These are phyloP conservation scores for Ecdyonurus torrentis DNA, from an alignment of 2,888 invertebrate genomes.

Conservation along the genomic window DNA sequence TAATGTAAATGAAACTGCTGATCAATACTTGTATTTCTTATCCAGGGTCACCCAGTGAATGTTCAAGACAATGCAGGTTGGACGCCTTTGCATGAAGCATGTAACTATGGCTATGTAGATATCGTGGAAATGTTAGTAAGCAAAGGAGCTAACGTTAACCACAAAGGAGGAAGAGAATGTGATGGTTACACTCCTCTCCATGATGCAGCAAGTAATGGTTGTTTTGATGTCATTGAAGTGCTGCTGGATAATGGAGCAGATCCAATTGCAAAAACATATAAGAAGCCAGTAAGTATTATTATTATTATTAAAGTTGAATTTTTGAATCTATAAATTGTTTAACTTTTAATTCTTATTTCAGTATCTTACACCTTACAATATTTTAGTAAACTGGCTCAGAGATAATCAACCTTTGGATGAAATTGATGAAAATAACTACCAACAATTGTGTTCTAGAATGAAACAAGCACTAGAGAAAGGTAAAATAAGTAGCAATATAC, in stretches of 20 bases:
- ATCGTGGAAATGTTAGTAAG: slow-evolving; percentile 52
- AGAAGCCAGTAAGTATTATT: background rate
- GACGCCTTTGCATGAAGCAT: slow-evolving; percentile 80
- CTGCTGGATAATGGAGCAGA: background rate
- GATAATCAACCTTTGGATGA: background rate
- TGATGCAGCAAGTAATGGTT: background rate
- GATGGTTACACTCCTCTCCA: background rate
- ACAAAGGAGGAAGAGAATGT: background rate
- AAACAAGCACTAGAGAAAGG: background rate
- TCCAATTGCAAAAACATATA: background rate
- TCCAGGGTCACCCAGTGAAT: slow-evolving; percentile 24
- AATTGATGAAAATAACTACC: background rate
- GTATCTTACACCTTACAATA: background rate
- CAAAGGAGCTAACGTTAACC: slow-evolving; percentile 44
- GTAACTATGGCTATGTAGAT: slow-evolving; percentile 61
- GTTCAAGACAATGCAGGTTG: slow-evolving; percentile 82
- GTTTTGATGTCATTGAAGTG: background rate
- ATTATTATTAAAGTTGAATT: background rate
- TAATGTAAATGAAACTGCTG: too few species aligned
- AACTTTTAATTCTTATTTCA: background rate
- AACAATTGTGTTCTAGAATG: background rate
- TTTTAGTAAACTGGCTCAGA: background rate
- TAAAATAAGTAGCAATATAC: too few species aligned
- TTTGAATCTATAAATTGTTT: background rate
- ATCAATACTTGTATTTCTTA: background rate